Evolutionary conservation across 2,888 invertebrate species (phyloP).

Genomic region (Pammene fasciana): DNA sequence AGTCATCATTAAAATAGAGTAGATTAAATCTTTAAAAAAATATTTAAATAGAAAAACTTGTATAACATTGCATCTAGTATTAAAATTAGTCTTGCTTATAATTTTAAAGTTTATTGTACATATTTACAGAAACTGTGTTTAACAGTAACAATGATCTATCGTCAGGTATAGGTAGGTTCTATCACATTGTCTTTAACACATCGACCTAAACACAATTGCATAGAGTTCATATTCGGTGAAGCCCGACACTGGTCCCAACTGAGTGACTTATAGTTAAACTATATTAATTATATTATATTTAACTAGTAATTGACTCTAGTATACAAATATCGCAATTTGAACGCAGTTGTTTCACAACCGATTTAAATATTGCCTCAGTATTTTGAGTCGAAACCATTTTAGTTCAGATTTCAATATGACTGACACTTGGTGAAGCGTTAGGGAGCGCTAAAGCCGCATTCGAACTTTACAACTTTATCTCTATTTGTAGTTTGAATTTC

Average conservation of each 20-base stretch:
- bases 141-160: conserved; percentile 83
- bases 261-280: conserved; percentile 42
- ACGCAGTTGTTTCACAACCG: conserved; percentile 67
- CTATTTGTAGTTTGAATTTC: background rate
- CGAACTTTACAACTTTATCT: background rate
- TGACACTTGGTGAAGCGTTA: conserved; percentile 1
- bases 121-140: conserved; percentile 81
- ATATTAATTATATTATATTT: conserved; percentile 38
- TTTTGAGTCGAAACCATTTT: conserved; percentile 12
- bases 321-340: conserved; percentile 37
- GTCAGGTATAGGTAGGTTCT: conserved; percentile 81
- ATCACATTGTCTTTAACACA: conserved; percentile 74
- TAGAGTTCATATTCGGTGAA: conserved; percentile 33
- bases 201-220: conserved; percentile 29
- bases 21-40: conserved; percentile 82
- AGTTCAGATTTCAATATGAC: conserved; percentile 3
- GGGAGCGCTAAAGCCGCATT: background rate
- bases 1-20: conserved; percentile 80
- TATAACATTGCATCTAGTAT: conserved; percentile 82
- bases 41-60: conserved; percentile 80
- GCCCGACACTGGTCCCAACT: conserved; percentile 40
- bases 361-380: conserved; percentile 40
- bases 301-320: conserved; percentile 40
- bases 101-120: conserved; percentile 78
- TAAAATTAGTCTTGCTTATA: conserved; percentile 76